Conservation (phyloP, 92 coral and sea anemone genomes). For the Actinostola sp. region DNA sequence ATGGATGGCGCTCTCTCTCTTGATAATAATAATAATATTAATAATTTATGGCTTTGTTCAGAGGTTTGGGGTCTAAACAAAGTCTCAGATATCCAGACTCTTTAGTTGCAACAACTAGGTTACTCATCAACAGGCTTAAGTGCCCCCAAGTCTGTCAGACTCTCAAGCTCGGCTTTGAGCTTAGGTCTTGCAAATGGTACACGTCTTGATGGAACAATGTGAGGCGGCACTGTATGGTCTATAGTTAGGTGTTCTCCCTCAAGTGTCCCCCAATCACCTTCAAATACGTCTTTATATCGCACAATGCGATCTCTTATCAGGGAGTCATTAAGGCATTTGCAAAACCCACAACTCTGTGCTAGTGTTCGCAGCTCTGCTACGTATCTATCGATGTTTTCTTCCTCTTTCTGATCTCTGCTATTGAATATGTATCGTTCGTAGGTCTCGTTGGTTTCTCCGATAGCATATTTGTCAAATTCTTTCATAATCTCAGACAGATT, state of each 20-base stretch:
- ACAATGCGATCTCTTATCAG: no score
- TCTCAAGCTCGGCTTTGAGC: conserved; percentile 39
- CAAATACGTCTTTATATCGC: conserved; percentile 44
- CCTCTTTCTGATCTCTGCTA: no score
- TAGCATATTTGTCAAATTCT: no score
- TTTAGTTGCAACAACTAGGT: conserved; percentile 42
- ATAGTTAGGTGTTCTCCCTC: conserved; percentile 32
- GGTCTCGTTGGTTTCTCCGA: no score
- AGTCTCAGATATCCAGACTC: conserved; percentile 47
- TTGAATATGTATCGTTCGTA: no score
- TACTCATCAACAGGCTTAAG: conserved; percentile 28
- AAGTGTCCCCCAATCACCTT: conserved; percentile 45
- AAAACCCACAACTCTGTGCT: no score
- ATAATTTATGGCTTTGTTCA: conserved; percentile 54
- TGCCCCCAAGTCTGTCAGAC: conserved; percentile 41
- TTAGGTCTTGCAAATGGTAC: conserved; percentile 37
- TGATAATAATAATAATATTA: no score
- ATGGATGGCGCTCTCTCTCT: conserved; percentile 51
- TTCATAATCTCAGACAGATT: no score
- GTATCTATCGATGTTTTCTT: no score
- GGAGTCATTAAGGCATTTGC: no score
- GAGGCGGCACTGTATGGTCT: conserved; percentile 36
- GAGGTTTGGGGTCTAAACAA: conserved; percentile 45
- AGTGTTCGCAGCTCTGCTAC: no score
- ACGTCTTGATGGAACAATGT: conserved; percentile 22